Evolutionary conservation across 2,113 vertebrate genomes (phyloP).

Genomic region (Myrmophylax atrothorax): DNA sequence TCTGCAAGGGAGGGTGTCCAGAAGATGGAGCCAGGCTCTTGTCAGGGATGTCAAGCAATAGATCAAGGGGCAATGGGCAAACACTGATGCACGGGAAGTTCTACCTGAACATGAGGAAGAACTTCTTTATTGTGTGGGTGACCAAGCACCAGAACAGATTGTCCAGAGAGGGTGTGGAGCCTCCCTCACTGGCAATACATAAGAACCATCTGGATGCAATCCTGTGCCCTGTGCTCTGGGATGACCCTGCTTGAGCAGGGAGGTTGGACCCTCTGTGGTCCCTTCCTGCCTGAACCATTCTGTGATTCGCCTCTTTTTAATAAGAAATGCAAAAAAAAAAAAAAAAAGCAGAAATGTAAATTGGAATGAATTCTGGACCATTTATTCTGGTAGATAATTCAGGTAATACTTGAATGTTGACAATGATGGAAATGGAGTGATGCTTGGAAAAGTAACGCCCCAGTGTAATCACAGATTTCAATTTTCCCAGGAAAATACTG

Average conservation of each 20-base stretch:
- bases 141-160: accelerated
- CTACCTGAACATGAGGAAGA: accelerated
- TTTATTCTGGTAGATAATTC: background rate
- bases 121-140: too few species aligned
- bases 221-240: background rate
- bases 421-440: background rate
- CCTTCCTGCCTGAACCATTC: background rate
- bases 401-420: background rate
- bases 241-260: too few species aligned
- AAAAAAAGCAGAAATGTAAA: background rate
- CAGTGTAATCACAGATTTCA: background rate
- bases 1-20: background rate
- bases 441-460: background rate
- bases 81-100: background rate
- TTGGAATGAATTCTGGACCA: background rate
- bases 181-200: too few species aligned
- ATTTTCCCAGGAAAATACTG: background rate
- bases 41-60: accelerated
- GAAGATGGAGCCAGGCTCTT: background rate
- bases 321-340: background rate
- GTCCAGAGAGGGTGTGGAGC: background rate
- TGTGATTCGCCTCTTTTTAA: background rate
- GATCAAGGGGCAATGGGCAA: background rate
- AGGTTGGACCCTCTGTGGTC: background rate
- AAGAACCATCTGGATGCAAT: background rate